Evolutionary conservation across 2,797 vertebrate species (phyloP).

Genomic region (Moxostoma hubbsi): DNA sequence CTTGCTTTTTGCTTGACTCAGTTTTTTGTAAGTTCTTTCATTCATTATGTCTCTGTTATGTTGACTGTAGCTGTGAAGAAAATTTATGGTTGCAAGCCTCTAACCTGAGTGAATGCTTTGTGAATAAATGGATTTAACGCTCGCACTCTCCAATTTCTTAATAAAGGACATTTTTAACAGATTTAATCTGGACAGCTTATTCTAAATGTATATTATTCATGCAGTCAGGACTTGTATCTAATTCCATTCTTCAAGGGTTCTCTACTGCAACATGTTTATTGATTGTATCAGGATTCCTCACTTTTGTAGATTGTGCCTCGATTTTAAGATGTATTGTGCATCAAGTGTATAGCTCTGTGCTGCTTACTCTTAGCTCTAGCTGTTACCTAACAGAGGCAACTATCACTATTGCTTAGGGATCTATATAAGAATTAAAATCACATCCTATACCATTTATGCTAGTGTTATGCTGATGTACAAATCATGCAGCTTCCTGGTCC

Average conservation of each 20-base stretch:
- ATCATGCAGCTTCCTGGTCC: too few species aligned
- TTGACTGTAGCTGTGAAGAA: slow-evolving; percentile 61
- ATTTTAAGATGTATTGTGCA: neutral
- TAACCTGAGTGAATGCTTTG: slow-evolving; percentile 60
- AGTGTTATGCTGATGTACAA: too few species aligned
- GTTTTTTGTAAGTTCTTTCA: slow-evolving; percentile 19
- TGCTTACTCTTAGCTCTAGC: too few species aligned
- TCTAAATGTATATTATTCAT: slow-evolving; percentile 19
- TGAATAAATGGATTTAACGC: slow-evolving; percentile 59
- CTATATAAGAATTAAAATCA: too few species aligned
- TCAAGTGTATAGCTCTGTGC: neutral
- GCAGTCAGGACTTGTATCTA: neutral
- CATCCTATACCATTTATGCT: too few species aligned
- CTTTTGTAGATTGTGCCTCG: neutral
- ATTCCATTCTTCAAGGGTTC: slow-evolving; percentile 1
- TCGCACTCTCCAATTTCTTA: slow-evolving; percentile 59
- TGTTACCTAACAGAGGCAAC: too few species aligned
- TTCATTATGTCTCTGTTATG: slow-evolving; percentile 51
- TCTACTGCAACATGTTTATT: neutral
- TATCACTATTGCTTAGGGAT: too few species aligned
- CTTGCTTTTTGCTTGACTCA: slow-evolving; percentile 42
- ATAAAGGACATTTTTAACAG: slow-evolving; percentile 62
- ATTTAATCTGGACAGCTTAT: neutral
- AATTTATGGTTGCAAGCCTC: slow-evolving; percentile 56
- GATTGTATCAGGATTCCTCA: neutral